These are phyloP conservation scores for Dicrostonyx torquatus DNA, from an alignment of 2,797 vertebrate genomes.

Conservation along the genomic window DNA sequence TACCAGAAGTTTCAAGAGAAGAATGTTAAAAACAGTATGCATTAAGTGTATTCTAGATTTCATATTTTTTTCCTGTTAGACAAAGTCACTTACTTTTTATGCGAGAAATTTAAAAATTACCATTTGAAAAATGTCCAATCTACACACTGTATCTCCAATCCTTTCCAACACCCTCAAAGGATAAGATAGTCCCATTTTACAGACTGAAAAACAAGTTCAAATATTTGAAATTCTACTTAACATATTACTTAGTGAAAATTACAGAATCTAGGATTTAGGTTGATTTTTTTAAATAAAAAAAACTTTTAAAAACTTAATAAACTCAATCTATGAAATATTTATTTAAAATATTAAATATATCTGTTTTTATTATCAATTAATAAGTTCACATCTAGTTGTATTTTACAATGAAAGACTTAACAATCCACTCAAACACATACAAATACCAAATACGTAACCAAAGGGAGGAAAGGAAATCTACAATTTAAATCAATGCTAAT, in stretches of 20 bases:
- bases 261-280: conserved; percentile 15
- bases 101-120: conserved; percentile 38
- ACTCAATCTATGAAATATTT: conserved; percentile 49
- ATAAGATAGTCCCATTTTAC: conserved; percentile 53
- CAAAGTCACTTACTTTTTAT: conserved; percentile 79
- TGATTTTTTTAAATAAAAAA: conserved; percentile 47
- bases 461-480: conserved; percentile 77
- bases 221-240: conserved; percentile 17
- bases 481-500: conserved; percentile 84
- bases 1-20: conserved; percentile 73
- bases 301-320: conserved; percentile 73
- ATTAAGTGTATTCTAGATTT: conserved; percentile 82
- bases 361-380: conserved; percentile 57
- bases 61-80: conserved; percentile 80
- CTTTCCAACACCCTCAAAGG: conserved; percentile 28
- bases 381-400: conserved; percentile 58
- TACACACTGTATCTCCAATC: conserved; percentile 3
- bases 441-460: conserved; percentile 74
- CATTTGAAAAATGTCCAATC: conserved; percentile 12
- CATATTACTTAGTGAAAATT: conserved; percentile 67
- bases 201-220: conserved; percentile 74
- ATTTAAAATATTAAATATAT: conserved; percentile 64
- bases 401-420: conserved; percentile 64
- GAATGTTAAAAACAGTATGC: conserved; percentile 71
- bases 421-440: conserved; percentile 62